Evolutionary conservation across 2,888 invertebrate species (phyloP), one percentile per base, ranked within the genome.

Genomic region (Ochropleura leucogaster): DNA sequence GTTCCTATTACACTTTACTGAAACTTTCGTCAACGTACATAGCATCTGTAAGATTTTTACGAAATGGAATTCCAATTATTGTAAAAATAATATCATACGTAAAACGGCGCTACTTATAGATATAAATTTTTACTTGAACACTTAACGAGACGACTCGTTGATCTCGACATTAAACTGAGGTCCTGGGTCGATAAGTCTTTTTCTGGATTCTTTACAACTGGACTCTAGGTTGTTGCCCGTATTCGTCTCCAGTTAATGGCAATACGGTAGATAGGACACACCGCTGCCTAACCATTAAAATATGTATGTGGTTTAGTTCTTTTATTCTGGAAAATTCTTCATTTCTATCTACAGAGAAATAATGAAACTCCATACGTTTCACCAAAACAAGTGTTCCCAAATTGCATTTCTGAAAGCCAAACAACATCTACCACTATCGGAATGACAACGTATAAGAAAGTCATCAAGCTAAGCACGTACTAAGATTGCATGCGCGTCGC

Each of bases 401-500:
- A 68, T 42, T 68, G 18, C 42, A 77, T 62, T 63, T 12, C 12
- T 57, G 59, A 57, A 51, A 69, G 14, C 42, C 8, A 57, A 62
- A 66, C n/a, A 63, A 67, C 60, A 69, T n/a, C 14, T 40, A 69
- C 16, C 12, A 3, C 30, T 53, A 64, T 76, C 40, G 44, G n/a
- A 68, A 64, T 30, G 18, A 53, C 47, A 62, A 53, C 16, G 1
- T 49, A n/a, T 47, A 74, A 74, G 73, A 74, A 80, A 75, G 51
- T 67, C 73, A 76, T 82, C 71, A 71, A 73, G 47, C 55, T 64
- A 79, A 63, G 68, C 72, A 77, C 67, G 66, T 78, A 71, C 49
- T 66, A 73, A 68, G 68, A 83, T 83, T 78, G 80, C 74, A 86
- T 75, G 74, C 71, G 60, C 77, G 72, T 72, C 74, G 84, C 86